phyloP scores from a whole-genome alignment of 2,797 vertebrate species.

The Chaunax sp. region DNA sequence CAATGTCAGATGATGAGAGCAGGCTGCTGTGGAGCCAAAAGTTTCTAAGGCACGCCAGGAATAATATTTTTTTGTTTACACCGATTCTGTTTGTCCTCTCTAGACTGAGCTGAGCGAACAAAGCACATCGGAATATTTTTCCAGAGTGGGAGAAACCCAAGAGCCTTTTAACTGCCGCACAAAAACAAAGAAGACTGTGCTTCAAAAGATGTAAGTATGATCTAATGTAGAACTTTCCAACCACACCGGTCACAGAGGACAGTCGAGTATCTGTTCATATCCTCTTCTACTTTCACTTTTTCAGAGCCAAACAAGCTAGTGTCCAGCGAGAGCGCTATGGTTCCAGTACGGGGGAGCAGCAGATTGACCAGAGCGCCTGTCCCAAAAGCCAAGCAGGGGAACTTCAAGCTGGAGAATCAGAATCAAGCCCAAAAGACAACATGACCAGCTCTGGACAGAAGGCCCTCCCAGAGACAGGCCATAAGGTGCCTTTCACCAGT shows the following conservation, averaged over 20 bases:
- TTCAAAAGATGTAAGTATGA: constrained; percentile 86
- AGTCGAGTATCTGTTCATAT: constrained; percentile 62
- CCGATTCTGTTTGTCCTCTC: constrained; percentile 77
- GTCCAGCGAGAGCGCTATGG: constrained; percentile 49
- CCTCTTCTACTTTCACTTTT: constrained; percentile 53
- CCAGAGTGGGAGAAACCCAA: constrained; percentile 78
- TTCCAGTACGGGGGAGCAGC: constrained; percentile 37
- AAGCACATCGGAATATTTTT: constrained; percentile 86
- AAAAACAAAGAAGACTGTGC: constrained; percentile 80
- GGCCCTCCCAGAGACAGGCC: constrained; percentile 31
- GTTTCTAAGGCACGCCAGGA: constrained; percentile 62
- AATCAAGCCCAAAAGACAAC: constrained; percentile 41
- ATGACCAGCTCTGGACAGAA: constrained; percentile 27
- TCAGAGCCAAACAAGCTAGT: constrained; percentile 76
- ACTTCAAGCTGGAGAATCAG: constrained; percentile 51
- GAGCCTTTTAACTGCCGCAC: constrained; percentile 74
- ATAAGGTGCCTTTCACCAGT: constrained; percentile 19
- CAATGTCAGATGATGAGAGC: constrained; percentile 60
- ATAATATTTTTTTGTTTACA: constrained; percentile 79
- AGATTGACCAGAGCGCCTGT: constrained; percentile 32
- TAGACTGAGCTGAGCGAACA: constrained; percentile 75
- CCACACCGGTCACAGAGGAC: constrained; percentile 65
- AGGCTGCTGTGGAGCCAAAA: constrained; percentile 50
- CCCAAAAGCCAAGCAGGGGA: constrained; percentile 37
- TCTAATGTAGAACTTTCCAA: constrained; percentile 74